A percentile compares a stretch with the other conserved stretches of the same genome.
Conservation (phyloP, 2,888 invertebrate species). For the Physocephala rufipes region DNA sequence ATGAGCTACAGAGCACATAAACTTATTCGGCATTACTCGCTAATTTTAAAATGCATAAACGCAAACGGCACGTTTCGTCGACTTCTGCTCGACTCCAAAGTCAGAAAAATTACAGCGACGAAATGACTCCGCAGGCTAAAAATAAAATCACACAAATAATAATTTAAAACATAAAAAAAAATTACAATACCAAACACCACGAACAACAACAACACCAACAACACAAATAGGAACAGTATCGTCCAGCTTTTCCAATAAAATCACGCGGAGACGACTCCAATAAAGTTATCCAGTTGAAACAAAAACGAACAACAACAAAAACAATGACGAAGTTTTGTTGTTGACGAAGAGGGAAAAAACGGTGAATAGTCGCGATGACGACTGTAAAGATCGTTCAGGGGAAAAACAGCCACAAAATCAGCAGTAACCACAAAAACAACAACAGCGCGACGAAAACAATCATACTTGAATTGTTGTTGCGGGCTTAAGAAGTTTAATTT, state of each 20-base stretch:
- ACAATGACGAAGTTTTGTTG: too few relatives aligned
- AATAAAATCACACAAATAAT: too few relatives aligned
- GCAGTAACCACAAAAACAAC: conserved; percentile 30
- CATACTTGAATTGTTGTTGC: conserved; percentile 9
- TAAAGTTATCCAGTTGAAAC: background rate
- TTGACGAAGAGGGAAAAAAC: background rate
- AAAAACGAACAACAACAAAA: too few relatives aligned
- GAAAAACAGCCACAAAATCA: conserved; percentile 19
- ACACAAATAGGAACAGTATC: background rate
- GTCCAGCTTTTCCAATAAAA: conserved; percentile 22
- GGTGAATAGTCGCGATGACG: background rate
- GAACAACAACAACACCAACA: conserved; percentile 5
- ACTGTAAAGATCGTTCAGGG: too few relatives aligned
- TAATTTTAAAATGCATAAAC: too few relatives aligned
- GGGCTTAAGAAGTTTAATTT: conserved; percentile 36
- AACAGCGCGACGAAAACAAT: conserved; percentile 1
- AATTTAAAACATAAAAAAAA: conserved; percentile 1
- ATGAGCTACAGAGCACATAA: too few relatives aligned
- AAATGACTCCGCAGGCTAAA: background rate
- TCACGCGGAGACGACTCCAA: background rate
- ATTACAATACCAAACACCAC: background rate
- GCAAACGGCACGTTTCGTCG: too few relatives aligned
- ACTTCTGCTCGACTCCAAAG: conserved; percentile 5
- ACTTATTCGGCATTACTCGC: too few relatives aligned
- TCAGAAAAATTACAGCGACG: conserved; percentile 16